Evolutionary conservation across 2,888 invertebrate genomes (phyloP).

Genomic region (Peribatodes rhomboidaria): DNA sequence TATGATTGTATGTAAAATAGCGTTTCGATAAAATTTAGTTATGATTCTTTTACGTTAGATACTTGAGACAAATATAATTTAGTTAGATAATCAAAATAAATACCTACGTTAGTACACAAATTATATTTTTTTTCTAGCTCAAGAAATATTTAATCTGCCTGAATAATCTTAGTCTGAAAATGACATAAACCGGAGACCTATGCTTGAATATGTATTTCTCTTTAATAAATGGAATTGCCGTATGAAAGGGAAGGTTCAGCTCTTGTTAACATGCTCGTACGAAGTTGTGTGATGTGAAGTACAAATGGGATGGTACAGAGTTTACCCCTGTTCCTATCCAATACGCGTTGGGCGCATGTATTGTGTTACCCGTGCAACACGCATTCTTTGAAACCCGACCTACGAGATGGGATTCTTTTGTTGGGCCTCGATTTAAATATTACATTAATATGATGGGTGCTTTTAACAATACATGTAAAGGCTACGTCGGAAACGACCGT

Average conservation of each 20-base stretch:
- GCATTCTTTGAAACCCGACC: constrained; percentile 80
- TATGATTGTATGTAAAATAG: constrained; percentile 44
- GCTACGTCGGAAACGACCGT: constrained; percentile 37
- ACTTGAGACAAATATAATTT: neutral
- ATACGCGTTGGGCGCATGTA: constrained; percentile 69
- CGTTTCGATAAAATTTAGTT: constrained; percentile 13
- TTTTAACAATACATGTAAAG: constrained; percentile 63
- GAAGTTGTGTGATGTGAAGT: constrained; percentile 18
- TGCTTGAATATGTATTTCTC: no score
- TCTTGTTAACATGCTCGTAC: constrained; percentile 19
- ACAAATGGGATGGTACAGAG: constrained; percentile 33
- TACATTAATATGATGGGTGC: constrained; percentile 75
- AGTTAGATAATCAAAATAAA: no score
- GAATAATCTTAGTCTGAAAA: neutral
- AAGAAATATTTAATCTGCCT: constrained; percentile 12
- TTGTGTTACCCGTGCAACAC: constrained; percentile 78
- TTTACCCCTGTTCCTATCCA: constrained; percentile 55
- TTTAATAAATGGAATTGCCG: constrained; percentile 30
- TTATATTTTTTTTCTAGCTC: neutral
- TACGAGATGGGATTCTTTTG: constrained; percentile 78
- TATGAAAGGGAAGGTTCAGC: constrained; percentile 17
- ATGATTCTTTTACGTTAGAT: constrained; percentile 7
- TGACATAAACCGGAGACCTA: constrained; percentile 15
- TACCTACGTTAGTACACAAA: neutral
- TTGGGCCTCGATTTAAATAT: constrained; percentile 81